Conservation (phyloP, 2,797 vertebrate species). For the Psittacula derbiana region DNA sequence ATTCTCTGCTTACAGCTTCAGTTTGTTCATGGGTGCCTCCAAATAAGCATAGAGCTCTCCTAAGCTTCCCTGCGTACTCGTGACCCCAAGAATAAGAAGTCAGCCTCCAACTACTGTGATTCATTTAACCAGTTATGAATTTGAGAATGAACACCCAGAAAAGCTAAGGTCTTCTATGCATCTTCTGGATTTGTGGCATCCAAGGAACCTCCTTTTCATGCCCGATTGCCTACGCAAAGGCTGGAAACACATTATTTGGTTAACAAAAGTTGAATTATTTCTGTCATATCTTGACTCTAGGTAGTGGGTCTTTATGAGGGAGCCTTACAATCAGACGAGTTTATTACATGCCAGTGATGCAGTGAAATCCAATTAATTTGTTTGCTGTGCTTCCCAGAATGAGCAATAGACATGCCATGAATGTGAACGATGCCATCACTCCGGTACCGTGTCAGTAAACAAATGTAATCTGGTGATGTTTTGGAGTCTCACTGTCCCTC, state of each 20-base stretch:
- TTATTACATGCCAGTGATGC: neutral
- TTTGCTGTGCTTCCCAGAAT: neutral
- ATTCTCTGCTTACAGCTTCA: neutral
- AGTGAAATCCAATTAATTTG: slow-evolving; percentile 33
- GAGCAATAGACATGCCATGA: neutral
- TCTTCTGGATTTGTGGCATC: neutral
- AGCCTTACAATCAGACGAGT: neutral
- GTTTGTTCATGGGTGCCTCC: neutral
- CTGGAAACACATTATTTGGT: neutral
- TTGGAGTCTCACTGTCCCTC: neutral
- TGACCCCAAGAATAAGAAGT: neutral
- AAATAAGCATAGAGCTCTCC: neutral
- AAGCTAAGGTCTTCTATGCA: neutral
- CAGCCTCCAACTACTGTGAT: neutral
- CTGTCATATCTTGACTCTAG: neutral
- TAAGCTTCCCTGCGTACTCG: neutral
- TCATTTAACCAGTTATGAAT: neutral
- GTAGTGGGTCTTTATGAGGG: neutral
- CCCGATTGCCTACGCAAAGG: neutral
- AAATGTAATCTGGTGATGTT: neutral
- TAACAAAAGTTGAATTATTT: neutral
- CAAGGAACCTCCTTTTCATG: neutral
- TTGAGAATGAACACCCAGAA: neutral
- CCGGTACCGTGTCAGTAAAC: neutral
- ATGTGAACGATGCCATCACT: neutral